Conservation (phyloP, 1,140 invertebrate species). For the Helicoverpa armigera region DNA sequence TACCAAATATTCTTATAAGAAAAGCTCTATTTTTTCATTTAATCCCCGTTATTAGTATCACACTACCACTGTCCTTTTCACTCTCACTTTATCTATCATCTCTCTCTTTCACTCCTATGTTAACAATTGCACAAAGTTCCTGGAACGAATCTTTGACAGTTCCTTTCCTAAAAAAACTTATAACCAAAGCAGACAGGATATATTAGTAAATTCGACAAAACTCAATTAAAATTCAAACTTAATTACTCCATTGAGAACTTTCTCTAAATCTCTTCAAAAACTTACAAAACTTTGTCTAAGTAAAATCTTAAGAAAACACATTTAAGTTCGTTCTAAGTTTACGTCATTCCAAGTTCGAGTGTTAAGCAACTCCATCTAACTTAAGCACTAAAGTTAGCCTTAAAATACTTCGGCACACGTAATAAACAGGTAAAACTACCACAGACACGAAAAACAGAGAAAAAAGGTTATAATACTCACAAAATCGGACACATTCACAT, state of each 20-base stretch:
- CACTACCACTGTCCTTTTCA: neutral
- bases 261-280: neutral
- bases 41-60: neutral
- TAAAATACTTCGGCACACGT: neutral
- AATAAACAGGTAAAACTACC: constrained; percentile 20
- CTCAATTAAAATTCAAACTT: neutral
- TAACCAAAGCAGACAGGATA: neutral
- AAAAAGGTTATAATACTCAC: constrained; percentile 33
- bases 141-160: constrained; percentile 39
- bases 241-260: neutral
- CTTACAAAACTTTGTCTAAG: neutral
- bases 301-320: neutral
- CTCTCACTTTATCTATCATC: neutral
- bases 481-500: constrained; percentile 25
- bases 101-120: constrained; percentile 6
- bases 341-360: neutral
- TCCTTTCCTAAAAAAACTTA: neutral
- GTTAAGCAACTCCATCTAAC: neutral
- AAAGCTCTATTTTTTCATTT: constrained; percentile 4
- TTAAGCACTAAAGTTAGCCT: constrained; percentile 3
- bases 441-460: neutral
- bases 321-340: neutral
- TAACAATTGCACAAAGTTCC: constrained; percentile 28
- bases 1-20: neutral
- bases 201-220: neutral